Conservation (phyloP, 2,888 invertebrate species). For the Nomada ferruginata region DNA sequence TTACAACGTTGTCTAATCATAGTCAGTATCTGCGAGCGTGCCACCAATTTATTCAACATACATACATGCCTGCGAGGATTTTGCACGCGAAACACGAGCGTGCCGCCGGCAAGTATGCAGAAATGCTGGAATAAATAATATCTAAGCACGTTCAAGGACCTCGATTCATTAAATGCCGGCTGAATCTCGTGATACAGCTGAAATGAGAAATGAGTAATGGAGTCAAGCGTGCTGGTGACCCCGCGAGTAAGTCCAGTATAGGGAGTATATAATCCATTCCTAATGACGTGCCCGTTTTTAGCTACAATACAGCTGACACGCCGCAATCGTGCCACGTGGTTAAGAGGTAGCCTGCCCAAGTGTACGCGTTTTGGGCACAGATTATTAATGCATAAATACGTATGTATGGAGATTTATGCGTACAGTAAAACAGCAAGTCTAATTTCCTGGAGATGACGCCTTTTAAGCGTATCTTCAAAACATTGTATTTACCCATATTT, state of each 20-base stretch:
- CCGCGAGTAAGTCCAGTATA: constrained; percentile 60
- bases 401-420: not conserved
- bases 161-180: constrained; percentile 72
- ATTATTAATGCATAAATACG: constrained; percentile 22
- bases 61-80: constrained; percentile 4
- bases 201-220: constrained; percentile 72
- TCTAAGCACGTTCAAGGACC: constrained; percentile 51
- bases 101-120: constrained; percentile 31
- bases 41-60: constrained; percentile 29
- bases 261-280: constrained; percentile 73
- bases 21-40: constrained; percentile 21
- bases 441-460: constrained; percentile 2
- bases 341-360: constrained; percentile 17
- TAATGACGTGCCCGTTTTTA: constrained; percentile 76
- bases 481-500: not conserved
- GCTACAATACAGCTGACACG: constrained; percentile 72
- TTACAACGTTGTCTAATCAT: constrained; percentile 24
- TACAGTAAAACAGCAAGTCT: not conserved
- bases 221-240: constrained; percentile 56
- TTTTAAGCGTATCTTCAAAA: not conserved
- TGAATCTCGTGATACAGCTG: constrained; percentile 69
- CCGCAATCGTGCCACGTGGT: constrained; percentile 35
- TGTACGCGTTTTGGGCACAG: constrained; percentile 22
- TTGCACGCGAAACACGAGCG: constrained; percentile 29
- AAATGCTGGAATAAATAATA: constrained; percentile 68